A percentile compares a stretch with the other conserved stretches of the same genome.
Conservation (phyloP, 2,888 invertebrate species). For the Adela reaumurella region DNA sequence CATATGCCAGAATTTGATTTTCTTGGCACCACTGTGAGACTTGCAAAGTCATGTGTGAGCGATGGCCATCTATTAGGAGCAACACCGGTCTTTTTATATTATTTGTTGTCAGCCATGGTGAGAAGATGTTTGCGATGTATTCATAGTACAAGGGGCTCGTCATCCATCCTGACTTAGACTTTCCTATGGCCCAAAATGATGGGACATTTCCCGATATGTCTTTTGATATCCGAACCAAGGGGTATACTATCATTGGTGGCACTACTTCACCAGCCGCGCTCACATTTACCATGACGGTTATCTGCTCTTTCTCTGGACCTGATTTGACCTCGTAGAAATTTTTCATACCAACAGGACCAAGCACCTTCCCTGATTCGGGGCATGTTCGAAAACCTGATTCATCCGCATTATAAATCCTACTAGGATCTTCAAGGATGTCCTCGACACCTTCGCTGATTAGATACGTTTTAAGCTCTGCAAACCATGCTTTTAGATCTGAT, state of each 20-base stretch:
- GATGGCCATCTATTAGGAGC: slow-evolving; percentile 26
- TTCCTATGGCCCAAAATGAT: slow-evolving; percentile 21
- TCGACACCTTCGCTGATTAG: too few species aligned
- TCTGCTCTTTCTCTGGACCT: slow-evolving; percentile 9
- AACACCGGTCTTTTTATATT: slow-evolving; percentile 22
- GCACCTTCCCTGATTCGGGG: slow-evolving; percentile 9
- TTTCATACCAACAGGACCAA: slow-evolving; percentile 9
- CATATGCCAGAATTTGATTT: slow-evolving; percentile 11
- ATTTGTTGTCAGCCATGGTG: slow-evolving; percentile 20
- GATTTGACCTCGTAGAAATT: slow-evolving; percentile 9
- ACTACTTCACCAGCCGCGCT: slow-evolving; percentile 8
- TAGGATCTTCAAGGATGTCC: neutral
- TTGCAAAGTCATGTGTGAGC: slow-evolving; percentile 23
- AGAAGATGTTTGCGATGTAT: slow-evolving; percentile 24
- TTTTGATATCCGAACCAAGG: slow-evolving; percentile 6
- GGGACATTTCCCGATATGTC: slow-evolving; percentile 14
- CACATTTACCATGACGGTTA: slow-evolving; percentile 8
- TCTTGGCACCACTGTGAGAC: slow-evolving; percentile 22
- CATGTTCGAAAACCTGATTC: slow-evolving; percentile 4
- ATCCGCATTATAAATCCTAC: slow-evolving; percentile 5
- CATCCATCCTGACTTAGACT: slow-evolving; percentile 28
- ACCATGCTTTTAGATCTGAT: too few species aligned
- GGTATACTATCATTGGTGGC: slow-evolving; percentile 9
- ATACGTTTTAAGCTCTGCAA: too few species aligned
- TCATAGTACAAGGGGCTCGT: slow-evolving; percentile 23